Base-by-base conservation (phyloP, 2,888 invertebrate genomes). In the Mactromeris polynyma region DNA sequence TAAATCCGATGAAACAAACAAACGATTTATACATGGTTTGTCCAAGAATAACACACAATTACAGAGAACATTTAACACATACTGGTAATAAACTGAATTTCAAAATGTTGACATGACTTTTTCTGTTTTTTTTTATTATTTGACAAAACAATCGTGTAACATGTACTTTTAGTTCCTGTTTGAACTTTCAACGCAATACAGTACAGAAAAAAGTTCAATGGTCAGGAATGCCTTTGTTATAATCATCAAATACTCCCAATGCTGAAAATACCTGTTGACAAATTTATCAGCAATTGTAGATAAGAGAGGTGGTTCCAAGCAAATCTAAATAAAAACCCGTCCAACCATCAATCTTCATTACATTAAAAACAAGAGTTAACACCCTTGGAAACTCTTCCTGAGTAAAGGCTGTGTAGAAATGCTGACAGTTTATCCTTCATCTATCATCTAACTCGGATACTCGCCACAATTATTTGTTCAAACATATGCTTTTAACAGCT, bases 401-500 rank as follows among this genome's bases (percentile, higher is more conserved):
- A 73, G 36, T 73, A 73, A 73, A 73, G 36, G 33, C 36, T 73
- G 17, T 33, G 36, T 19, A 33, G 73, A 73, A 33, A 69, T 17
- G 36, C 46, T 69, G 64, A 84, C 46, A 73, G 33, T 38, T 0
- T 33, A 54, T 84, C 84, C 46, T 11, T 46, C 26, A 73, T 89
- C 89, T 89, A 86, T 89, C 89, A 89, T 81, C 81, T 38, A 33
- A 14, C 21, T 9, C 64, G 33, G 58, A 89, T 86, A 54, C 86
- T 86, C 83, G 26, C 38, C 33, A 40, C 69, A 80, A 40, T 82
- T 86, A 89, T 83, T 89, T 89, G 89, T 86, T 83, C 83, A 89
- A 89, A 86, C 89, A 89, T 86, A 82, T 89, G 89, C 86, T 80
- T 86, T 81, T 89, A 89, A 89, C 89, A 89, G 58, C 89, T 85